Base-by-base conservation (phyloP, 2,113 vertebrate genomes). In the Zosterops pallidus region DNA sequence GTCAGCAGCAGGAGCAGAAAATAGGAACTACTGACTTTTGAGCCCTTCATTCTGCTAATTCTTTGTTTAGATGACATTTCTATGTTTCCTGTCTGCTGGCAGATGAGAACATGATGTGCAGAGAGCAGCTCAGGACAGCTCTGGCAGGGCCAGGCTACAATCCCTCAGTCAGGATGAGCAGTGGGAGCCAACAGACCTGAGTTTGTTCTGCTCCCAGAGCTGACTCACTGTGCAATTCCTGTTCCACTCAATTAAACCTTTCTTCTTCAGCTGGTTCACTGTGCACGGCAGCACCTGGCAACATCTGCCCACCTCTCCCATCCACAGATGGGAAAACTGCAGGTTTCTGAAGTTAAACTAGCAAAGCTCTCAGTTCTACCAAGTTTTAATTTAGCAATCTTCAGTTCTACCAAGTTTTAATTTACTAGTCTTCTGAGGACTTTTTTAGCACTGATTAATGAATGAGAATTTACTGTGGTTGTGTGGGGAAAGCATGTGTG, bases 11-110 rank as follows among this genome's bases (percentile, higher is more conserved):
- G 47, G 9, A 68, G 12, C 96, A 92, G 63, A 78, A 93, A 80
- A 88, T 33, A 71, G 26, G 70, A 93, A 50, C 71, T 74, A 47
- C 52, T n/a, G 71, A 77, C 53, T 92, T 41, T 44, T 0, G 10
- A 83, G 35, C 4, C 2, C 39, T 86, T 56, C 46, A 50, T 53
- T 92, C 60, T 72, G 82, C 37, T 85, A 82, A 90, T 92, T 92
- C 81, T 77, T 78, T 90, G 72, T 90, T 93, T 93, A 82, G 94
- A 94, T 60, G 53, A 93, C 77, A 93, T 94, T 93, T 96, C 82
- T 88, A 7, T 37, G 76, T 88, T 97, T 96, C 93, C 92, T 92
- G 88, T 60, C 82, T 81, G 71, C 70, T 3, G 6, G 85, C 67
- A 94, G 90, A 88, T 55, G 88, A 93, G 94, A 94, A 95, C 90